phyloP scores from a whole-genome alignment of 2,888 invertebrate species.

The Dicycla oo region DNA sequence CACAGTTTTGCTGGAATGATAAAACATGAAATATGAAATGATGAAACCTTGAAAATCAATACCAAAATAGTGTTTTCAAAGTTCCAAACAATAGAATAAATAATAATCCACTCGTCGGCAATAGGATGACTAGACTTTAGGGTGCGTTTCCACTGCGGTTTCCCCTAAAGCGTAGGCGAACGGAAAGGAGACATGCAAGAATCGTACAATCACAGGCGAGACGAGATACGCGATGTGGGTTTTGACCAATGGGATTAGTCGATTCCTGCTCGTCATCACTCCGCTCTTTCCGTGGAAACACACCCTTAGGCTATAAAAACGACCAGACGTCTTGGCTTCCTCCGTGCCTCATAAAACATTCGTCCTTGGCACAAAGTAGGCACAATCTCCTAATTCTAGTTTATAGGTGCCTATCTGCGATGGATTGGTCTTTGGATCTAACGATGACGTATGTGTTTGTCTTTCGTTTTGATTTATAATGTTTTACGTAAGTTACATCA shows the following conservation, averaged over 20 bases:
- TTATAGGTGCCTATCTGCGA: constrained; percentile 51
- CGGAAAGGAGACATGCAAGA: too few relatives aligned
- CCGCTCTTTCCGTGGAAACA: background rate
- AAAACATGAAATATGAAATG: background rate
- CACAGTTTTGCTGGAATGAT: background rate
- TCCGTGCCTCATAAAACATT: constrained; percentile 40
- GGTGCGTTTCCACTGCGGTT: background rate
- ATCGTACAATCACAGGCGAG: background rate
- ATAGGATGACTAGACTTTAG: constrained; percentile 24
- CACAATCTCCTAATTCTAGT: constrained; percentile 46
- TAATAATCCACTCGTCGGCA: constrained; percentile 11
- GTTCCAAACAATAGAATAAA: constrained; percentile 8
- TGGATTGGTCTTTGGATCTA: constrained; percentile 30
- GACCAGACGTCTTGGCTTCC: constrained; percentile 26
- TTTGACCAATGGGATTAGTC: background rate
- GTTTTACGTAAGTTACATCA: constrained; percentile 18
- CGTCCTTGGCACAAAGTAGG: constrained; percentile 52
- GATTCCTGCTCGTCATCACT: background rate
- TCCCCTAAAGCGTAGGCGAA: background rate
- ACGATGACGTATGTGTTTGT: constrained; percentile 51
- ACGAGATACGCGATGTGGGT: background rate
- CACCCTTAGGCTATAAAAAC: constrained; percentile 21
- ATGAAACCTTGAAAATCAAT: constrained; percentile 18
- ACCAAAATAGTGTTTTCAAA: background rate
- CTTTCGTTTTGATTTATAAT: constrained; percentile 45